phyloP scores from a whole-genome alignment of 2,797 vertebrate genomes.

The Aldrovandia affinis region DNA sequence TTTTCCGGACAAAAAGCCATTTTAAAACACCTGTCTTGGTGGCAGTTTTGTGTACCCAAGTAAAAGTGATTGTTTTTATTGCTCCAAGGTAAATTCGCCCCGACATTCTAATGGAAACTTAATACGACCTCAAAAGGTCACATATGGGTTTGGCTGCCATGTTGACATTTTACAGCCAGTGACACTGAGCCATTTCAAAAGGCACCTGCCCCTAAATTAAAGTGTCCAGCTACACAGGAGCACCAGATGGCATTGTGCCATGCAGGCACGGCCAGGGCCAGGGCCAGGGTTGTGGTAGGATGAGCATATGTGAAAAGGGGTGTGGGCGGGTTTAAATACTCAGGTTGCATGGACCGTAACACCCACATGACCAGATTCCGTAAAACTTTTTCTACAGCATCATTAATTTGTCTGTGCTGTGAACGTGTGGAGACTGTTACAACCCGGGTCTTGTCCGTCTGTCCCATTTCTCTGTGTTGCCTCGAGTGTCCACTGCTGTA shows the following conservation, averaged over 20 bases:
- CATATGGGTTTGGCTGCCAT: constrained; percentile 12
- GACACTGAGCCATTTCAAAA: constrained; percentile 1
- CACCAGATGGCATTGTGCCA: constrained; percentile 10
- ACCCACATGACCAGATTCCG: not conserved
- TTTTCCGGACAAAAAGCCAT: not conserved
- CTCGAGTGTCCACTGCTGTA: not conserved
- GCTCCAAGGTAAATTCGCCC: not conserved
- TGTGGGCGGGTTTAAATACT: not conserved
- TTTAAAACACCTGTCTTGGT: not conserved
- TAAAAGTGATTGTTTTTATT: constrained; percentile 4
- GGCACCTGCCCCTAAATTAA: not conserved
- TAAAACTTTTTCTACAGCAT: not conserved
- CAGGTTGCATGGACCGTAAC: not conserved
- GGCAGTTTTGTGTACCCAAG: not conserved
- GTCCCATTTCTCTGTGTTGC: not conserved
- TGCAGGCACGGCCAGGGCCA: not conserved
- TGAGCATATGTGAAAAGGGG: not conserved
- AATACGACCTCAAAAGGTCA: not conserved
- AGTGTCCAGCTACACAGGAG: not conserved
- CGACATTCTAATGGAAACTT: not conserved
- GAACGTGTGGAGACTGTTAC: not conserved
- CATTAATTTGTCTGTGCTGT: not conserved
- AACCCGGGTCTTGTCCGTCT: not conserved
- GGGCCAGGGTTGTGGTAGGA: not conserved
- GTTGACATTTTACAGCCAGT: constrained; percentile 1